Evolutionary conservation across 2,888 invertebrate genomes (phyloP).

Genomic region (Torymus tubicola): DNA sequence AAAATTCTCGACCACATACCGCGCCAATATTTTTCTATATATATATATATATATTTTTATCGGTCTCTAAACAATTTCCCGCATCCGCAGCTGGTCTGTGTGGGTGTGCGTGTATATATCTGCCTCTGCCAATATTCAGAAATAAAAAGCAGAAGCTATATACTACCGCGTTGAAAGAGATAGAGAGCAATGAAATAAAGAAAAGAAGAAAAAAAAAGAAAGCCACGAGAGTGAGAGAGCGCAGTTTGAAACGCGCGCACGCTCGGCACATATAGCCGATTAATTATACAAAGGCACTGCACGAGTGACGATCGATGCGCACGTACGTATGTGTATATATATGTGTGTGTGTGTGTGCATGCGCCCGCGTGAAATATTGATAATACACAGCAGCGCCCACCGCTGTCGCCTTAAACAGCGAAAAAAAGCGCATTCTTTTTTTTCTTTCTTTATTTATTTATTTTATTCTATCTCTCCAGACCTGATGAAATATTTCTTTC

Average conservation of each 20-base stretch:
- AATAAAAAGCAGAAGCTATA: no score
- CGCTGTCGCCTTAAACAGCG: neutral
- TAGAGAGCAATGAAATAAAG: neutral
- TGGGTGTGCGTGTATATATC: no score
- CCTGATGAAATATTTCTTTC: neutral
- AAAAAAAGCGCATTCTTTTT: neutral
- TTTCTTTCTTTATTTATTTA: neutral
- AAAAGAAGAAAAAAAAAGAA: neutral
- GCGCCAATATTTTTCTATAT: no score
- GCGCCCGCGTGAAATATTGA: conserved; percentile 71
- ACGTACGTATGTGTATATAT: conserved; percentile 54
- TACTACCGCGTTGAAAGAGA: no score
- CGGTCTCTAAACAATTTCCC: no score
- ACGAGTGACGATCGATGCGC: conserved; percentile 69
- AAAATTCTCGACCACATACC: no score
- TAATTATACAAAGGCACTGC: conserved; percentile 66
- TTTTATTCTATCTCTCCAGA: neutral
- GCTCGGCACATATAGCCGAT: conserved; percentile 58
- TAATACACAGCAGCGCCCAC: conserved; percentile 58
- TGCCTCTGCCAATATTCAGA: no score
- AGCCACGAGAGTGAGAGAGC: neutral
- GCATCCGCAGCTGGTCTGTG: no score
- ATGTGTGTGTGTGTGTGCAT: conserved; percentile 43
- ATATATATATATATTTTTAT: no score
- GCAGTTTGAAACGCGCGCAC: conserved; percentile 17